Conservation (phyloP, 2,797 vertebrate genomes). For the Rhabdophis nuchalis region DNA sequence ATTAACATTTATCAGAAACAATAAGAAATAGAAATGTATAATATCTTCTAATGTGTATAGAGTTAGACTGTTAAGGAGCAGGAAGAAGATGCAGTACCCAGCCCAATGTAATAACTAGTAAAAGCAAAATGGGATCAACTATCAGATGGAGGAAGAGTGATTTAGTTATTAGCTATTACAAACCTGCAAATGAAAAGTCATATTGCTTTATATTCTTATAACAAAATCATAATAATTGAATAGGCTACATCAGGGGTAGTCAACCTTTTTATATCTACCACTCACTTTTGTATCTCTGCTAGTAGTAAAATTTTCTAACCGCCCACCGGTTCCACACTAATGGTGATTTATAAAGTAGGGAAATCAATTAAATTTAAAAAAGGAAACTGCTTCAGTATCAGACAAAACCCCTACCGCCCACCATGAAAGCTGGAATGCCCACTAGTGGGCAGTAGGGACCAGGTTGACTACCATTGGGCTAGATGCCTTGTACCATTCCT, state of each 20-base stretch:
- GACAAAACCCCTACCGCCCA: no score
- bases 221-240: neutral
- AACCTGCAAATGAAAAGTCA: neutral
- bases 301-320: no score
- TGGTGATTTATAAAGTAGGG: no score
- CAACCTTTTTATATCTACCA: no score
- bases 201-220: neutral
- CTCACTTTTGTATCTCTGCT: no score
- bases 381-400: no score
- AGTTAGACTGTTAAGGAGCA: neutral
- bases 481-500: neutral
- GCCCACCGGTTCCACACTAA: no score
- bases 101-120: neutral
- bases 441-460: no score
- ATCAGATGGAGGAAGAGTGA: neutral
- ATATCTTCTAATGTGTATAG: constrained; percentile 13
- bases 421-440: no score
- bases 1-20: constrained; percentile 22
- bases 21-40: constrained; percentile 31
- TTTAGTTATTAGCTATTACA: neutral
- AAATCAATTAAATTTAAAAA: no score
- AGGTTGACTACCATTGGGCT: no score
- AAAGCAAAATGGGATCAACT: neutral
- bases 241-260: no score
- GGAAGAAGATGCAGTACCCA: neutral